Percentiles rank a stretch among this genome's conserved stretches.
phyloP scores from a whole-genome alignment of 2,797 vertebrate genomes.

The Megalops cyprinoides region DNA sequence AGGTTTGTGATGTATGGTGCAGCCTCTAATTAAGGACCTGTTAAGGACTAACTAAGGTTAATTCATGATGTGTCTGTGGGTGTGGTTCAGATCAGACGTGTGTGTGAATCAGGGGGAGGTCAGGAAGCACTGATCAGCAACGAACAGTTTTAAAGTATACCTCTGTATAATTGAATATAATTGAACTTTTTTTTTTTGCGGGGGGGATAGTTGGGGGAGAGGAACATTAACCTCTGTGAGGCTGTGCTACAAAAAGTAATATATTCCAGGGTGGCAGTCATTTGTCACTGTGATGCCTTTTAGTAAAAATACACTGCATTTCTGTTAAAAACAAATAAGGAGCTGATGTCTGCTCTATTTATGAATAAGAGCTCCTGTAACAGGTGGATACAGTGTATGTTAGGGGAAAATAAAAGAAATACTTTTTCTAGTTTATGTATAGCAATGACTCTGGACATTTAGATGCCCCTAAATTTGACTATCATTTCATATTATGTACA shows the following conservation, averaged over 20 bases:
- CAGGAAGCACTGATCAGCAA: no score
- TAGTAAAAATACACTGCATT: constrained; percentile 76
- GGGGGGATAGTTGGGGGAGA: no score
- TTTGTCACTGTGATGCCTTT: constrained; percentile 79
- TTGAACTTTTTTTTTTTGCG: no score
- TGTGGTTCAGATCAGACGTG: no score
- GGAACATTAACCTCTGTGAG: constrained; percentile 76
- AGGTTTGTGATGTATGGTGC: background rate
- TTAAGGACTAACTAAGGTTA: background rate
- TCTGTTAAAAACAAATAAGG: constrained; percentile 82
- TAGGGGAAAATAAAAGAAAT: background rate
- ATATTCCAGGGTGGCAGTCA: constrained; percentile 74
- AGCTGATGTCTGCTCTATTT: constrained; percentile 81
- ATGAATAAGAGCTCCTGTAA: constrained; percentile 74
- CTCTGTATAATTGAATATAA: background rate
- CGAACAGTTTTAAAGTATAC: no score
- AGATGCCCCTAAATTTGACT: no score
- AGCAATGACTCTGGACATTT: background rate
- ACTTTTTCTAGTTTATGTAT: background rate
- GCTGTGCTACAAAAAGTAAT: constrained; percentile 82
- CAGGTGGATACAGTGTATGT: constrained; percentile 74
- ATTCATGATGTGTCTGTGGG: background rate
- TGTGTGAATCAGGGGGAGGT: background rate
- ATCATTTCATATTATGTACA: background rate
- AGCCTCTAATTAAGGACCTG: background rate